Evolutionary conservation across 2,797 vertebrate genomes (phyloP), one percentile per base, ranked within the genome.

Genomic region (Galagoides demidoff): DNA sequence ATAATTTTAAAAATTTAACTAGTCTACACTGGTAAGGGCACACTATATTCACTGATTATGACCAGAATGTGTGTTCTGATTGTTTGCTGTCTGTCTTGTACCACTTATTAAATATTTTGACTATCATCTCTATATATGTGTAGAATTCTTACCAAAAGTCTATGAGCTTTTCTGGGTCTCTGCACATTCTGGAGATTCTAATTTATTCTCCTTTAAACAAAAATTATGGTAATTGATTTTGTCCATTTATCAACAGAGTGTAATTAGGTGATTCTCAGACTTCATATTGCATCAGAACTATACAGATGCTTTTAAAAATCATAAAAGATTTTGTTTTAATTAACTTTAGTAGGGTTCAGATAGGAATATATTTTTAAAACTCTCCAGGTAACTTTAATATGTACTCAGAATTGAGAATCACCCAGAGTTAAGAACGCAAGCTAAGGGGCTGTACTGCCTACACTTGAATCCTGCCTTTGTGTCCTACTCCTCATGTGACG

Each of bases 181-280:
- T 17, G 13, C 16, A 76, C 25, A 23, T 63, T 78, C 29, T 78
- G 71, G 23, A 78, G 59, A 78, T 63, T 90, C 23, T 84, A 77
- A n/a, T 71, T 95, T 84, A 84, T 55, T 92, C n/a, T 76, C 34
- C 11, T 88, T 84, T 83, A 83, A 61, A 68, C 22, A 74, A 57
- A 22, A 63, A 39, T 2, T 39, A 73, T 64, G 43, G 2, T 64
- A 86, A 64, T 81, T 16, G 55, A 86, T 43, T 12, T 64, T 87
- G 23, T 3, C 16, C 19, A 57, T 64, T 84, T 89, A 52, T 20
- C 43, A n/a, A 22, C 29, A 55, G 39, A 45, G 52, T 77, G 13
- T 83, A 78, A 68, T 59, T 43, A 55, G 55, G 23, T 71, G 34
- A 89, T 71, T 85, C 29, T 84, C 52, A 43, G 55, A 78, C 5